Evolutionary conservation across 2,888 invertebrate genomes (phyloP), one percentile per base, ranked within the genome.

Genomic region (Caenorhabditis zanzibari): DNA sequence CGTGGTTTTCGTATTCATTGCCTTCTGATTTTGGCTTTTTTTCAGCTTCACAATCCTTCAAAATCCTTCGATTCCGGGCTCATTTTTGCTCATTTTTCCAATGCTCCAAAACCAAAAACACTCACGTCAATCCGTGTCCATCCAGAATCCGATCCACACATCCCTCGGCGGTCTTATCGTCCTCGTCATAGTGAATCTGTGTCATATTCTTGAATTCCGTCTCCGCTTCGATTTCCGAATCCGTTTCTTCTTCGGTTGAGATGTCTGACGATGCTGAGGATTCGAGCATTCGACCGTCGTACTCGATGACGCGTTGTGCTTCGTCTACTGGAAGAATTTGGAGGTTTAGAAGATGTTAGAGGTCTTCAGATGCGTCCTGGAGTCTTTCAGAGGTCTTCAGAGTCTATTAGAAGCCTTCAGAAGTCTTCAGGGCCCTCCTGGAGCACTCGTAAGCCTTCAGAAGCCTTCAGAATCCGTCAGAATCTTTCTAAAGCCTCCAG

Each of bases 91-190:
- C 14, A 59, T 35, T 12, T 35, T 59, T 35, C 14, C 12, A n/a
- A n/a, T n/a, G n/a, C 12, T 14, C 14, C 19, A 44, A 63, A 63
- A n/a, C n/a, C n/a, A n/a, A 63, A 49, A 19, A 2, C 54, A 54
- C 75, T 59, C 38, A 76, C 76, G 68, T 76, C 68, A 76, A 68
- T n/a, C 58, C 14, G 24, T 24, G 24, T 2, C 69, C 77, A 9
- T 35, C 38, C 10, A 77, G 24, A 63, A 77, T 56, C 1, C 77
- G 26, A 24, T 56, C 52, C 2, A 63, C 38, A 44, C 77, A 77
- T 52, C 68, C 76, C 26, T 68, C 68, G 28, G 68, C 47, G 12
- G 22, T 35, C 14, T 61, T 61, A 19, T 71, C 77, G 26, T 77
- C 69, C 7, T 24, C 9, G 12, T 10, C 16, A 5, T 64, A 19